These are phyloP conservation scores for Strongylocentrotus purpuratus DNA, from an alignment of 35 echinoderm and acorn worm genomes.

Conservation along the genomic window DNA sequence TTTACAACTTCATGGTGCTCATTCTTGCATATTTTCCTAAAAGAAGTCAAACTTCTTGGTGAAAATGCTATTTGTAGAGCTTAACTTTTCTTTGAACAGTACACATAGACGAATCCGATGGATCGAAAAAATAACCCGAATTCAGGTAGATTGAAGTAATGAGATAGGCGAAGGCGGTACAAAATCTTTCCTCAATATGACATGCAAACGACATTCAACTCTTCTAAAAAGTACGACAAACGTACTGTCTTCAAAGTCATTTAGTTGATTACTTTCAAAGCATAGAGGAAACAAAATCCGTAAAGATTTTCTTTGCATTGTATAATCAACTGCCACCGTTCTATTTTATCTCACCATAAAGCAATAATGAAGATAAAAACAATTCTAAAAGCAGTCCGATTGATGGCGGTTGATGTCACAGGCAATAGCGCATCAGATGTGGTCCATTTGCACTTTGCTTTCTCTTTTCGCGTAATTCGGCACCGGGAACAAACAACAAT, in stretches of 20 bases:
- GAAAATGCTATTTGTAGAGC: neutral
- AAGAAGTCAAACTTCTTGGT: neutral
- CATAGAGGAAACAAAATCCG: neutral
- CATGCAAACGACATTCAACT: slow-evolving; percentile 11
- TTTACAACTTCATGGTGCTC: neutral
- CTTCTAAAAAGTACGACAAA: slow-evolving; percentile 16
- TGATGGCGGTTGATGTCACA: neutral
- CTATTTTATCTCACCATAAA: neutral
- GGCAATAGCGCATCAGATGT: neutral
- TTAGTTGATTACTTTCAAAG: slow-evolving; percentile 15
- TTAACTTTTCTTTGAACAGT: neutral
- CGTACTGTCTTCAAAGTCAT: neutral
- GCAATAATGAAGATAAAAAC: neutral
- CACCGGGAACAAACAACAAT: slow-evolving; percentile 9
- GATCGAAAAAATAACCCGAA: neutral
- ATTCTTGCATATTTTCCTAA: neutral
- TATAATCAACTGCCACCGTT: neutral
- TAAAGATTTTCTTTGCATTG: neutral
- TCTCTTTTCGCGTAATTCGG: neutral
- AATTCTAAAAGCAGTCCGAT: slow-evolving; percentile 17
- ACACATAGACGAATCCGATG: neutral
- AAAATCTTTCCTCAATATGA: slow-evolving; percentile 5
- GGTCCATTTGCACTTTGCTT: slow-evolving; percentile 1
- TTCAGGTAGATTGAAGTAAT: neutral
- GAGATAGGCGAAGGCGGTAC: neutral